These are phyloP conservation scores for Pica pica DNA, from an alignment of 2,113 vertebrate genomes.

Conservation along the genomic window DNA sequence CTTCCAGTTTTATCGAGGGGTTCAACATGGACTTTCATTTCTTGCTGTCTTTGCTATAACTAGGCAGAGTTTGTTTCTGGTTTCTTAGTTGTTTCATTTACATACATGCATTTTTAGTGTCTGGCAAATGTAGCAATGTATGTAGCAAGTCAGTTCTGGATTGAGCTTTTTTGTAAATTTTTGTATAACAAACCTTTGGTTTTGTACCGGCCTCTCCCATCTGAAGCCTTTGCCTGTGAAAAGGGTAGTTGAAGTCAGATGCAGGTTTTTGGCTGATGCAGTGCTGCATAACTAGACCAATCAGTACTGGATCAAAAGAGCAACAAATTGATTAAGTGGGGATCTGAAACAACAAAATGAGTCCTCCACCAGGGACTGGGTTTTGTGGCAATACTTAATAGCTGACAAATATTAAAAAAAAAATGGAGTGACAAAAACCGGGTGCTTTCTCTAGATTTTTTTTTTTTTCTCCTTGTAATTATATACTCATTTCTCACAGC, in stretches of 20 bases:
- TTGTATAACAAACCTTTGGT: neutral
- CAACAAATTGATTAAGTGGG: neutral
- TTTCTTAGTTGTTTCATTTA: neutral
- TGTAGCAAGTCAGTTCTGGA: neutral
- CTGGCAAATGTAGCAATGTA: neutral
- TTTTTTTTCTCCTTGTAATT: neutral
- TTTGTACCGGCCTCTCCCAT: neutral
- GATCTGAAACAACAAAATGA: neutral
- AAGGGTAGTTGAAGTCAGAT: neutral
- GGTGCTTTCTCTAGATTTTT: neutral
- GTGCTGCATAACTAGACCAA: neutral
- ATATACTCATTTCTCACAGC: neutral
- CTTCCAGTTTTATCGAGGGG: neutral
- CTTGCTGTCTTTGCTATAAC: neutral
- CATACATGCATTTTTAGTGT: neutral
- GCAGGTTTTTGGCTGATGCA: neutral
- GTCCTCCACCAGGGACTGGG: neutral
- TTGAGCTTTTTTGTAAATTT: neutral
- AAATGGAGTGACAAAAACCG: neutral
- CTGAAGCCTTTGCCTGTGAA: neutral
- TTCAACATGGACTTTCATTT: neutral
- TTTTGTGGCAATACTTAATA: neutral
- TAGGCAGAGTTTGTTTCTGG: neutral
- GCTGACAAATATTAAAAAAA: neutral
- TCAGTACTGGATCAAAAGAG: neutral